Evolutionary conservation across 1,140 invertebrate genomes (phyloP), one percentile per base, ranked within the genome.

Genomic region (Lutraria rhynchaena): DNA sequence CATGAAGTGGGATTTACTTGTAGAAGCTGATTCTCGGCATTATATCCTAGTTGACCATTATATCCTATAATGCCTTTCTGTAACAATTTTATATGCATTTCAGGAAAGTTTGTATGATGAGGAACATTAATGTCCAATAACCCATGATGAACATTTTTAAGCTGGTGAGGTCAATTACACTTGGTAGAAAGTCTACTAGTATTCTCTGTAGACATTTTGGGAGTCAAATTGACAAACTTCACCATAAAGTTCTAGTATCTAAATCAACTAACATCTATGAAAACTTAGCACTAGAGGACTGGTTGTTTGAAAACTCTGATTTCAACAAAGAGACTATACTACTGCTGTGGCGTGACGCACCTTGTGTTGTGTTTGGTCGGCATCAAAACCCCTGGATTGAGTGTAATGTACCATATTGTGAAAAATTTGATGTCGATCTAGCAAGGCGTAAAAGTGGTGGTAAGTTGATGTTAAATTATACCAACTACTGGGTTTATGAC

Each of bases 371-470:
- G 0, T 96, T 99, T 89, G 99, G 99, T 0, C 94, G 97, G 49
- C 97, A 99, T 93, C 98, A 99, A 92, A 99, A 99, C 93, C 97
- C 98, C 1, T 99, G 98, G 96, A 90, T 95, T n/a, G 98, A 99
- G 92, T 95, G 96, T 1, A 97, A 99, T 90, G 91, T 97, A 0
- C 76, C 85, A 7, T 83, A 81, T 71, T 84, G 88, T 27, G 57
- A 49, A 15, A 94, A 95, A 53, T 92, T 94, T 31, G 94, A 94
- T 22, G 94, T 98, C 58, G 91, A 94, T 0, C 86, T 99, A n/a
- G 98, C 95, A 0, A 94, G 98, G 63, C 94, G 98, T 24, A 97
- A 98, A 73, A 81, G 78, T 73, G 78, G 78, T 41, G 78, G 76
- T 80, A 70, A 31, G 44, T 69, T 3, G 15, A 41, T 5, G 37